Base-by-base conservation (phyloP, 2,888 invertebrate genomes). In the Ditula angustiorana region DNA sequence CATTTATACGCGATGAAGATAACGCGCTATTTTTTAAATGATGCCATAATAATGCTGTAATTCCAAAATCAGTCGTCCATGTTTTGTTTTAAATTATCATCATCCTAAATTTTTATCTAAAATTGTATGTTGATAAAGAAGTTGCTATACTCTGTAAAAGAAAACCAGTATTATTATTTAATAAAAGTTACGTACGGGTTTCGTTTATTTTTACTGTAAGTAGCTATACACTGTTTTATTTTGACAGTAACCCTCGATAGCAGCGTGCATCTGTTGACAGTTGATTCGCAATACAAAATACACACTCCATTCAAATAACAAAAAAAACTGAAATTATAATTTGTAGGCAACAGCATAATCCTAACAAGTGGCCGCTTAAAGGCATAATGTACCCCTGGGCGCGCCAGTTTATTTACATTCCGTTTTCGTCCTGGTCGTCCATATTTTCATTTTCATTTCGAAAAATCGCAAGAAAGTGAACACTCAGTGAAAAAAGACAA, bases 401-500 rank as follows among this genome's bases (percentile, higher is more conserved):
- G 10, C 11, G 24, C 33, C 41, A 24, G 50, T 46, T 63, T 57
- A 63, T 58, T 35, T 58, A 28, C 44, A 50, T 58, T 58, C 28
- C 33, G 19, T 30, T 49, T 49, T 19, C 44, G 37, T 28, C 57
- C 58, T 26, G 24, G 47, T 56, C 66, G 64, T 70, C 60, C 71
- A 70, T 72, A 74, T 77, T 77, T 75, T 74, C 74, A 75, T 80
- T 82, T 85, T 85, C 80, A 81, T 87, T 89, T 82, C 76, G 77
- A 82, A 85, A 61, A 86, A 88, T 87, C 85, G 80, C 83, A 86
- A 90, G 86, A 89, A 88, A 88, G 85, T 85, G 87, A 88, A 86
- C 86, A 85, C 73, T 82, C 74, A 71, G 74, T 75, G 79, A 83
- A 87, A 80, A 89, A 88, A 88, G 84, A 86, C 83, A 83, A 82